Base-by-base conservation (phyloP, 2,113 vertebrate genomes). In the Ochotona curzoniae region DNA sequence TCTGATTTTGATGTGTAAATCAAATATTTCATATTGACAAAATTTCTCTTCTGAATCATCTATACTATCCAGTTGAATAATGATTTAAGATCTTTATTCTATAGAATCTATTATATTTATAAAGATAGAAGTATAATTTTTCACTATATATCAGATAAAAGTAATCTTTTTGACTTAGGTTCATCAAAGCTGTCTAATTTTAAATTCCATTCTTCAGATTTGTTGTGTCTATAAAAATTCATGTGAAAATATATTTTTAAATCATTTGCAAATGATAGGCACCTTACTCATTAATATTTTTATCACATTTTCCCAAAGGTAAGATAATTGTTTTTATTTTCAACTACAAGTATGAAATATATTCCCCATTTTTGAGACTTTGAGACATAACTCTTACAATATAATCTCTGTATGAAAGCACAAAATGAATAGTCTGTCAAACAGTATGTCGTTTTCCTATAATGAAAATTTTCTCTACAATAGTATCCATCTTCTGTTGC, bases 341-440 rank as follows among this genome's bases (percentile, higher is more conserved):
- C n/a, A 86, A 21, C 70, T 73, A 93, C 25, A 95, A 95, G 86
- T 61, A 74, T 73, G 82, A 74, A 83, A 30, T 4, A 14, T 26
- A 76, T 61, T 80, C 7, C 17, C 9, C 44, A 67, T 80, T 95
- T 93, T 93, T 96, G 74, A 81, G 81, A 89, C 76, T 95, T 74
- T 79, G 93, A 89, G 95, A 69, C 73, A 83, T 89, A 89, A 87
- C 54, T 78, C 67, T 89, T 83, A 38, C 44, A 63, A 54, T 84
- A 67, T 78, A 93, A 67, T 87, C 61, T 92, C 71, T 91, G 25
- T 76, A 32, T 81, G 32, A 87, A 97, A 91, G n/a, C 47, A 54
- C 81, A 60, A 93, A 96, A 94, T 74, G 83, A 89, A 76, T 90
- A 66, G 9, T 64, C 82, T 96, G 95, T 81, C 90, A 95, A 96